phyloP scores from a whole-genome alignment of 2,113 vertebrate genomes.

The Larimichthys crocea region DNA sequence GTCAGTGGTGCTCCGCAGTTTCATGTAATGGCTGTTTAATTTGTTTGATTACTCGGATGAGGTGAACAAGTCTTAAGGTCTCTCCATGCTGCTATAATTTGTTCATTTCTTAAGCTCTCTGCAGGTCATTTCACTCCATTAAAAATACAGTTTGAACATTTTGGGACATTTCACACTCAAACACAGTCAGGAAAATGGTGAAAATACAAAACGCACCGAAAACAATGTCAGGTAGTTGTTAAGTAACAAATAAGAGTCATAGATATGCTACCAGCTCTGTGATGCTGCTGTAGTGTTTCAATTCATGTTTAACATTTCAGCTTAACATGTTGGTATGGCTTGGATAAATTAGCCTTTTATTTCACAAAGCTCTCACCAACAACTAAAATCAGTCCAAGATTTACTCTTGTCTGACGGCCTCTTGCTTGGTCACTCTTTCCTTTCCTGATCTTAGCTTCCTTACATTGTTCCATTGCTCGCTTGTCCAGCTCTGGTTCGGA shows the following conservation, averaged over 20 bases:
- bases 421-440: no score
- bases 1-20: conserved; percentile 28
- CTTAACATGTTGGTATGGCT: not conserved
- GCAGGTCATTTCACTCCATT: conserved; percentile 27
- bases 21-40: conserved; percentile 61
- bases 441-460: no score
- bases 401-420: no score
- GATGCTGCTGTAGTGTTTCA: not conserved
- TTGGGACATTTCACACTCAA: not conserved
- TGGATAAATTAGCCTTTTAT: no score
- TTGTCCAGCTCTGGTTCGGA: no score
- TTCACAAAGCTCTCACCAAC: no score
- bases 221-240: not conserved
- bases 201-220: not conserved
- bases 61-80: conserved; percentile 38
- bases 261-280: not conserved
- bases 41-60: conserved; percentile 63
- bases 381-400: no score
- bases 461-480: no score
- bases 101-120: conserved; percentile 21
- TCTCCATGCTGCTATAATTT: conserved; percentile 26
- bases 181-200: not conserved
- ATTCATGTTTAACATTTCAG: not conserved
- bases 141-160: conserved; percentile 15
- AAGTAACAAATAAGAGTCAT: not conserved